Conservation (phyloP, 2,888 invertebrate species). For the Melipona beecheii region DNA sequence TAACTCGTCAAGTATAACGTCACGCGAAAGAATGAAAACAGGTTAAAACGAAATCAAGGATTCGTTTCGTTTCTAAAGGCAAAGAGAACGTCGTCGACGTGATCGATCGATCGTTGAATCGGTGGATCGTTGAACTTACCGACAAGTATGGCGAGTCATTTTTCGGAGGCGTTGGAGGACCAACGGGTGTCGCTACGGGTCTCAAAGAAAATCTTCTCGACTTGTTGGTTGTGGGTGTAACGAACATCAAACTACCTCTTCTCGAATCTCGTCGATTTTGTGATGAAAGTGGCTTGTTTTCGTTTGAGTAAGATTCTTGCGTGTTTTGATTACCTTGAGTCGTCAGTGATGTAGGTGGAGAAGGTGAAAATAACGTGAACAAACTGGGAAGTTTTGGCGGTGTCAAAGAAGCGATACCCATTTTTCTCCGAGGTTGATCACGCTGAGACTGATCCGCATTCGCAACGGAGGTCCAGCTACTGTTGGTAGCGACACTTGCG, state of each 20-base stretch:
- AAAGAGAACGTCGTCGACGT: too few relatives aligned
- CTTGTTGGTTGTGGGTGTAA: constrained; percentile 22
- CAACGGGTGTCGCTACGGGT: constrained; percentile 75
- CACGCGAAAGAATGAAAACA: not conserved
- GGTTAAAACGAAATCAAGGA: not conserved
- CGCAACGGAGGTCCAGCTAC: not conserved
- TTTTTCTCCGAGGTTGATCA: constrained; percentile 84
- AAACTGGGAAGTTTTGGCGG: constrained; percentile 85
- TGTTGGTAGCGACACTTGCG: constrained; percentile 82
- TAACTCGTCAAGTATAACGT: not conserved
- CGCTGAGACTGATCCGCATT: not conserved
- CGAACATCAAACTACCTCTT: constrained; percentile 68
- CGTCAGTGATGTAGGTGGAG: not conserved
- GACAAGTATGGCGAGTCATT: constrained; percentile 71
- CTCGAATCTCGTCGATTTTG: constrained; percentile 45
- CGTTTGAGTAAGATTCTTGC: constrained; percentile 40
- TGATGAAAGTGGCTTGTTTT: constrained; percentile 55
- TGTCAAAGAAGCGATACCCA: constrained; percentile 85
- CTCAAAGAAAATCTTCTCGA: constrained; percentile 80
- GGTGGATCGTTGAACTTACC: constrained; percentile 14
- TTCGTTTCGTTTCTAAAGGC: not conserved
- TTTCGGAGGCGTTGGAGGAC: constrained; percentile 72
- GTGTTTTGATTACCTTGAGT: constrained; percentile 77
- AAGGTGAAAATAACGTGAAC: constrained; percentile 84
- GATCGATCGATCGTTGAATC: not conserved